phyloP scores from a whole-genome alignment of 2,888 invertebrate genomes.

The Latheticus oryzae region DNA sequence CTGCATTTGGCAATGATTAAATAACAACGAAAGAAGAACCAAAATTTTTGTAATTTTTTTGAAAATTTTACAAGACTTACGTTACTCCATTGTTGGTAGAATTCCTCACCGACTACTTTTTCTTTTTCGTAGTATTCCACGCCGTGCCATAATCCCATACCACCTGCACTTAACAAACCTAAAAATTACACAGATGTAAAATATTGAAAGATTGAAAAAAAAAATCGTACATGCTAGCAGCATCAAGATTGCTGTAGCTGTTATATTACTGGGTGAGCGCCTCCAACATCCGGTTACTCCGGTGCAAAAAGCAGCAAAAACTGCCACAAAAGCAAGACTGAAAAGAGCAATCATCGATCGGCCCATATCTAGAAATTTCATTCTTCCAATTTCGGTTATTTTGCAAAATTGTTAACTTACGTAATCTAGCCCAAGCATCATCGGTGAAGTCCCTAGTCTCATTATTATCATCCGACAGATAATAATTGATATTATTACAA shows the following conservation, averaged over 20 bases:
- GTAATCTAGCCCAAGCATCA: constrained; percentile 85
- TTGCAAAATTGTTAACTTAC: too few relatives aligned
- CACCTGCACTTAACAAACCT: constrained; percentile 91
- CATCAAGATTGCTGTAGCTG: constrained; percentile 92
- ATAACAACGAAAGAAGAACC: constrained; percentile 2
- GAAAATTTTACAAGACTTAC: too few relatives aligned
- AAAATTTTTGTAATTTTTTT: constrained; percentile 1
- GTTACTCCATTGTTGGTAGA: constrained; percentile 91
- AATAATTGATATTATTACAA: constrained; percentile 95
- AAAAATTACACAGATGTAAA: constrained; percentile 54
- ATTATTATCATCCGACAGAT: constrained; percentile 89
- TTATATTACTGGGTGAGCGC: constrained; percentile 92
- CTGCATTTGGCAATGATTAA: constrained; percentile 61
- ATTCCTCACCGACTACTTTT: constrained; percentile 92
- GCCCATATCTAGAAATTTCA: constrained; percentile 91
- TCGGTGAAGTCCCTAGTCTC: constrained; percentile 83
- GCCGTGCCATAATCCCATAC: constrained; percentile 96
- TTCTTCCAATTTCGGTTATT: too few relatives aligned
- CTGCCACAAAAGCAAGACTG: constrained; percentile 90
- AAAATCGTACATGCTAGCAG: constrained; percentile 82
- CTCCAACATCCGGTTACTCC: constrained; percentile 98
- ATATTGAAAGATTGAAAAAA: constrained; percentile 1
- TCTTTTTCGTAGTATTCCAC: constrained; percentile 96
- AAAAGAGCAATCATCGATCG: constrained; percentile 93
- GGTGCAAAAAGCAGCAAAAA: constrained; percentile 95